Conservation (phyloP, 1,140 invertebrate species). For the Dendroctonus valens region DNA sequence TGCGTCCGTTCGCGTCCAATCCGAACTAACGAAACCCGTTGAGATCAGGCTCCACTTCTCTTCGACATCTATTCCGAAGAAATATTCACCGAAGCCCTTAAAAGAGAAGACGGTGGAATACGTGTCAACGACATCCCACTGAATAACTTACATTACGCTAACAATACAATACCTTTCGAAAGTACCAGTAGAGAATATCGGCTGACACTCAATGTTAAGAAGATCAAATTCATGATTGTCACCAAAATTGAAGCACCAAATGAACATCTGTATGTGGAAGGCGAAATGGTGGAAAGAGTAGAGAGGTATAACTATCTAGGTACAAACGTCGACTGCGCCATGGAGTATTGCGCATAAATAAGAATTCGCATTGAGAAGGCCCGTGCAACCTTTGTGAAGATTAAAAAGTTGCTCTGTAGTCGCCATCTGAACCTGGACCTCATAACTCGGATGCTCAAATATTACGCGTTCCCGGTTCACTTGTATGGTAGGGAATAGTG, state of each 20-base stretch:
- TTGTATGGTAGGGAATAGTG: too few species aligned
- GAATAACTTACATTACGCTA: neutral
- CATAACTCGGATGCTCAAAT: too few species aligned
- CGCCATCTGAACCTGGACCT: too few species aligned
- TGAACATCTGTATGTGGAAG: neutral
- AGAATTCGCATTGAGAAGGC: too few species aligned
- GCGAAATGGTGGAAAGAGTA: neutral
- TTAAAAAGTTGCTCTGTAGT: too few species aligned
- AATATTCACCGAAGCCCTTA: neutral
- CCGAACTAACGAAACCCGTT: neutral
- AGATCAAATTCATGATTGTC: neutral
- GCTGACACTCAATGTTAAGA: neutral
- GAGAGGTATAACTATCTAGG: neutral
- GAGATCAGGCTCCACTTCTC: neutral
- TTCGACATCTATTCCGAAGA: conserved; percentile 1
- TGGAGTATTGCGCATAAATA: too few species aligned
- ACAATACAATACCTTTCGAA: neutral
- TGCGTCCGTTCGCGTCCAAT: neutral
- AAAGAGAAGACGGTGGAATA: neutral
- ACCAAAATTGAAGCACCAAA: too few species aligned
- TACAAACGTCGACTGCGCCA: too few species aligned
- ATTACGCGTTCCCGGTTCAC: too few species aligned
- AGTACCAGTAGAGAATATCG: too few species aligned
- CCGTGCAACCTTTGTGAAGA: too few species aligned
- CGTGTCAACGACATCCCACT: neutral